Base-by-base conservation (phyloP, 2,797 vertebrate genomes). In the Odontamblyopus lacepedii region DNA sequence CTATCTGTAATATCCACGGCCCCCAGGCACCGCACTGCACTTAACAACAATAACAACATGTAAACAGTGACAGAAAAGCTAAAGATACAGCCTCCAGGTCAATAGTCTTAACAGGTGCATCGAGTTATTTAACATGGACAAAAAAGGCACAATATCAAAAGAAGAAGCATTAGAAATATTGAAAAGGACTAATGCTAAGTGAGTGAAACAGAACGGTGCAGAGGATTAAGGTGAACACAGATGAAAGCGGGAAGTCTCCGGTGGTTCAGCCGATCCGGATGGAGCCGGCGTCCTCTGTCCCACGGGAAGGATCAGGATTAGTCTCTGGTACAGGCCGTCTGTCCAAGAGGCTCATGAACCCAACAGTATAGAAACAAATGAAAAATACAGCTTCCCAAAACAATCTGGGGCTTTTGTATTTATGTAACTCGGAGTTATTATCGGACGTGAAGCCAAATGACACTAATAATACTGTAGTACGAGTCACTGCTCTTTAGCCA, bases 221-320 rank as follows among this genome's bases (percentile, higher is more conserved):
- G 50, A 65, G 29, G 41, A 27, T 27, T 50, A 26, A 65, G 41
- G 41, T 26, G 41, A 65, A 50, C 8, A 11, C 38, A 65, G 23
- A 65, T 6, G 15, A 29, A 65, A 65, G 50, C 63, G 50, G 63
- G 41, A 48, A 65, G 63, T 27, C 41, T 50, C 13, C 15, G 29
- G 6, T 35, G 27, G 4, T 23, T 41, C 23, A 65, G 3, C 41
- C 63, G 48, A 50, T 50, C 38, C 27, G 23, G 50, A 65, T 0
- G 18, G n/a, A 50, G 11, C 19, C 11, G 8, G 23, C 16, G 63
- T 65, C 23, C 41, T 50, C 16, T 41, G 44, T 29, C 41, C 18
- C 63, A 65, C 63, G 23, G 63, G 53, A 69, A 66, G 67, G 53
- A 16, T 73, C 16, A 5, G 27, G 59, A 77, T 83, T 69, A 78